Evolutionary conservation across 2,113 vertebrate species (phyloP).

Genomic region (Epinephelus lanceolatus): DNA sequence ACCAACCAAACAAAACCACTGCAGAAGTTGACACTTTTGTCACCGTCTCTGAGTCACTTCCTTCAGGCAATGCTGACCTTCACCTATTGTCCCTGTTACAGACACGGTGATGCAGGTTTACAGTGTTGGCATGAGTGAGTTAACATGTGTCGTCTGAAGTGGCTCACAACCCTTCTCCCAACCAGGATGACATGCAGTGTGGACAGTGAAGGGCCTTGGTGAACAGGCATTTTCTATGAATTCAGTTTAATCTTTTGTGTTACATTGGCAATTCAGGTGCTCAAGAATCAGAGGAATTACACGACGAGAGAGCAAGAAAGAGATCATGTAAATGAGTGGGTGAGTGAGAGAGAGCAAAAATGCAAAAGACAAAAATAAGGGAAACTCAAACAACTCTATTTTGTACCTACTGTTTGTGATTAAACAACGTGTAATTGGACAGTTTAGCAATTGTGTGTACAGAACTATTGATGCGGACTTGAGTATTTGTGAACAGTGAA

Average conservation of each 20-base stretch:
- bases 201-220: background rate
- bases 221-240: background rate
- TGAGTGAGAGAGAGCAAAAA: background rate
- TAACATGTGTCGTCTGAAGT: constrained; percentile 14
- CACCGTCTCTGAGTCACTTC: constrained; percentile 5
- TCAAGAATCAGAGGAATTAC: background rate
- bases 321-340: background rate
- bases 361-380: background rate
- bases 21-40: constrained; percentile 42
- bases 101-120: constrained; percentile 22
- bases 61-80: constrained; percentile 21
- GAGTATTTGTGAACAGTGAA: background rate
- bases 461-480: background rate
- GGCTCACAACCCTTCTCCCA: background rate
- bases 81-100: constrained; percentile 23
- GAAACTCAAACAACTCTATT: too few species aligned
- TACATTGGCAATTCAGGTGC: background rate
- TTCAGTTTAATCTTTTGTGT: background rate
- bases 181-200: background rate
- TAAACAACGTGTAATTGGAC: background rate
- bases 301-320: background rate
- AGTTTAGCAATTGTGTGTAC: background rate
- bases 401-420: background rate
- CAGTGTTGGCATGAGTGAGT: background rate
- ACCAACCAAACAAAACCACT: constrained; percentile 38